Conservation (phyloP, 2,888 invertebrate genomes). For the Rhagium mordax region DNA sequence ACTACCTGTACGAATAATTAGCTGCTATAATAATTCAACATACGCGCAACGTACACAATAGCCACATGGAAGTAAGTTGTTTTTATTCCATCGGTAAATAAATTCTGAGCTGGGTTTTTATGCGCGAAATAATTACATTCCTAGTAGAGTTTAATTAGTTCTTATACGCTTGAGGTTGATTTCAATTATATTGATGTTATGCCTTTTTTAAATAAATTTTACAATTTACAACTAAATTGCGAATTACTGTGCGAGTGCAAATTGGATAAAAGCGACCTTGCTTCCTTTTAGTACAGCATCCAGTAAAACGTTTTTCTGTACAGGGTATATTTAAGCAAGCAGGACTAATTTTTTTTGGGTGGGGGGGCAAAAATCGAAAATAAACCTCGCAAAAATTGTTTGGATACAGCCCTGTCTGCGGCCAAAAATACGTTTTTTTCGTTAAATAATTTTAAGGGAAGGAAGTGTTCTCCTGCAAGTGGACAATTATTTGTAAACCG, state of each 20-base stretch:
- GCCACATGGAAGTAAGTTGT: background rate
- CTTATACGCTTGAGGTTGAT: background rate
- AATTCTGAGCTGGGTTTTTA: background rate
- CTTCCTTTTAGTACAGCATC: background rate
- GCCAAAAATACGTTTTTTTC: too few species aligned
- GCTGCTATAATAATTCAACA: background rate
- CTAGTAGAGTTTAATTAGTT: background rate
- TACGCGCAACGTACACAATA: background rate
- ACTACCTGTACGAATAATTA: slow-evolving; percentile 1
- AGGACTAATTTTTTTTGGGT: too few species aligned
- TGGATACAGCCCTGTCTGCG: too few species aligned
- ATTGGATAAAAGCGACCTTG: slow-evolving; percentile 5
- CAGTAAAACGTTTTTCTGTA: background rate
- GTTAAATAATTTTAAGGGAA: too few species aligned
- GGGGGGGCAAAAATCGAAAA: too few species aligned
- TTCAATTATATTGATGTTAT: slow-evolving; percentile 5
- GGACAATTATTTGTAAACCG: too few species aligned
- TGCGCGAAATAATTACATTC: background rate
- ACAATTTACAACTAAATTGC: slow-evolving; percentile 1
- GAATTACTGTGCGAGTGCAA: background rate
- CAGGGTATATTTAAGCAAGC: too few species aligned
- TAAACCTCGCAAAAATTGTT: too few species aligned
- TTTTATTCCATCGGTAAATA: background rate
- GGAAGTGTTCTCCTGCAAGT: too few species aligned
- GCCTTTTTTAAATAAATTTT: background rate